Base-by-base conservation (phyloP, 2,888 invertebrate species). In the Mallateleia sp. region DNA sequence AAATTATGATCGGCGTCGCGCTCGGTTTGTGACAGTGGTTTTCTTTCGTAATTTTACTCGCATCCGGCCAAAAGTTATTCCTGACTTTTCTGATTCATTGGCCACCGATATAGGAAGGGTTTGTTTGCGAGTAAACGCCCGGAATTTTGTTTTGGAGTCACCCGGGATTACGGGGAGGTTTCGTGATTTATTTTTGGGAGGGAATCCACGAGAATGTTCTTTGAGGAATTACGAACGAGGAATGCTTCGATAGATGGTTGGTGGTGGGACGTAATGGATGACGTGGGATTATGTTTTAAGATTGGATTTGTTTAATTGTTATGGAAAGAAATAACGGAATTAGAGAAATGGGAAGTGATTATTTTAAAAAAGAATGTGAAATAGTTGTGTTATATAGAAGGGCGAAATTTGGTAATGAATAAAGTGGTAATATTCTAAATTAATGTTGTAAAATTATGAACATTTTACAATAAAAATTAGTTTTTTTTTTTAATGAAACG, bases 81-180 rank as follows among this genome's bases (percentile, higher is more conserved):
- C 28, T 67, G 64, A 50, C 83, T 25, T 42, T 42, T 50, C n/a
- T 80, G 62, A 75, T 75, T 64, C 64, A 56, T 28, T 64, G 42
- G 15, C 15, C 15, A 15, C 18, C 38, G n/a, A 54, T 20, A 64
- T 38, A 62, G 32, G 42, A 34, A 74, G 58, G 32, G 50, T 60
- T 60, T 60, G 72, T 74, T 74, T 60, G 56, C 54, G 38, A 71
- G 42, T 42, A 56, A 71, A 69, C 20, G 69, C 22, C 34, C 34
- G 71, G 54, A 54, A 52, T 69, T 25, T 71, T 56, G 34, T 71
- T 69, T 54, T 52, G 45, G n/a, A 62, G 9, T 62, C 62, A 18
- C 38, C 11, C 8, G 9, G 58, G 58, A 32, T 58, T 58, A 32
- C n/a, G 32, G 54, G 28, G 28, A 25, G 7, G n/a, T 56, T 56